Percentiles rank a stretch among this genome's conserved stretches.
phyloP scores from a whole-genome alignment of 2,797 vertebrate genomes.

The Spea hammondii region DNA sequence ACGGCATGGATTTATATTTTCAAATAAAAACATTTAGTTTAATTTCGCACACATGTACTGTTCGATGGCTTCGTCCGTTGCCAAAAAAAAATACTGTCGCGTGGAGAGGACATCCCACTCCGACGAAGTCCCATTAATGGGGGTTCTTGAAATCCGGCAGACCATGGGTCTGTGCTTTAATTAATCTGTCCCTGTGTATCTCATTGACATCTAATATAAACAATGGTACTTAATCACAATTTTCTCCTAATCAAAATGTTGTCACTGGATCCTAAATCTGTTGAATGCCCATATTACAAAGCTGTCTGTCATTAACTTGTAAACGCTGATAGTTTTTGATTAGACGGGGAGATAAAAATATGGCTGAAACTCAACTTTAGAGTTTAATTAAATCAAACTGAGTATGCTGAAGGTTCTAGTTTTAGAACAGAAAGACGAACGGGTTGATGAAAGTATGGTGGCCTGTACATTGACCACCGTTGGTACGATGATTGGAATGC shows the following conservation, averaged over 20 bases:
- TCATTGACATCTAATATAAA: conserved; percentile 11
- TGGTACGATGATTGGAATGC: neutral
- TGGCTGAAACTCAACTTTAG: conserved; percentile 9
- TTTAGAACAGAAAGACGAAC: neutral
- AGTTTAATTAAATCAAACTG: conserved; percentile 13
- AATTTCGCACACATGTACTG: neutral
- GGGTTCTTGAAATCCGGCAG: neutral
- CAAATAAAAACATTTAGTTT: conserved; percentile 7
- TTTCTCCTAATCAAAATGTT: conserved; percentile 14
- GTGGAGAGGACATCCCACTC: neutral
- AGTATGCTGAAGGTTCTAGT: conserved; percentile 12
- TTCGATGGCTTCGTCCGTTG: neutral
- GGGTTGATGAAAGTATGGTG: conserved; percentile 11
- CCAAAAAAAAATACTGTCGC: neutral
- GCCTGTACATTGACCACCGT: conserved; percentile 6
- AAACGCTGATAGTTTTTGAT: neutral
- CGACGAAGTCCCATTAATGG: neutral
- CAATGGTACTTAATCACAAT: conserved; percentile 11
- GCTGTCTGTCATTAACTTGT: neutral
- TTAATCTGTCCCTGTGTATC: neutral
- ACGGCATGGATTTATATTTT: conserved; percentile 9
- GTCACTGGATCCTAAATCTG: neutral
- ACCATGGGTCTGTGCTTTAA: neutral
- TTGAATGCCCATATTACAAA: neutral
- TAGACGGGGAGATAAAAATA: neutral